phyloP scores from a whole-genome alignment of 1,140 invertebrate species.

The Cheumatopsyche charites region DNA sequence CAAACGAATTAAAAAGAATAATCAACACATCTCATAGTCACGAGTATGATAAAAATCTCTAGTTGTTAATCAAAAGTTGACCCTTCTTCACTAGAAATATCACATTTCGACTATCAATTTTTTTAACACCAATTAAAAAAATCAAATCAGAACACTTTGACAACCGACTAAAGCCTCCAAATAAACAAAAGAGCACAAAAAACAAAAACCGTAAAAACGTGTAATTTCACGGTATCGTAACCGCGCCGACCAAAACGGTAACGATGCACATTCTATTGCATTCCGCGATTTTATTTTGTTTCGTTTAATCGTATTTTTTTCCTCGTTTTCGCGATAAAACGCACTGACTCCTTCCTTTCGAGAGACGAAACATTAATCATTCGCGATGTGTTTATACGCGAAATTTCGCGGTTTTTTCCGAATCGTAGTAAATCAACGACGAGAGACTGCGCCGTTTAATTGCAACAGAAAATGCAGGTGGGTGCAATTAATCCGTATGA shows the following conservation, averaged over 20 bases:
- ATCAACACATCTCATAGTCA: too few species aligned
- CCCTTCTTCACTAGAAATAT: too few species aligned
- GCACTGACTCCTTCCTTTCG: background rate
- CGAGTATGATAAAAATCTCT: too few species aligned
- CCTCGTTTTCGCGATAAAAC: background rate
- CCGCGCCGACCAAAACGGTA: background rate
- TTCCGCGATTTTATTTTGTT: background rate
- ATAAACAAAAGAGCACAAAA: background rate
- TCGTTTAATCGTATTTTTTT: too few species aligned
- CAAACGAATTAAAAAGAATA: too few species aligned
- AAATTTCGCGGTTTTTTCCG: background rate
- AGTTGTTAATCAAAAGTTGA: too few species aligned
- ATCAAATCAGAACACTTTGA: too few species aligned
- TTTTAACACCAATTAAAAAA: too few species aligned
- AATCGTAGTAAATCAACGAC: too few species aligned
- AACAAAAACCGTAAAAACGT: background rate
- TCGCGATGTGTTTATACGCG: background rate
- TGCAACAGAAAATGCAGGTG: background rate
- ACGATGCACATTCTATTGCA: conserved; percentile 3
- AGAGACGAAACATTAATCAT: background rate
- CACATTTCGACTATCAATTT: too few species aligned
- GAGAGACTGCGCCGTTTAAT: background rate
- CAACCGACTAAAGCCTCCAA: background rate
- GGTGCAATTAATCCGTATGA: background rate
- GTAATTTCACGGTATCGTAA: conserved; percentile 26